These are phyloP conservation scores for Zaprionus tsacasi DNA, from an alignment of 1,140 invertebrate species.

Conservation along the genomic window DNA sequence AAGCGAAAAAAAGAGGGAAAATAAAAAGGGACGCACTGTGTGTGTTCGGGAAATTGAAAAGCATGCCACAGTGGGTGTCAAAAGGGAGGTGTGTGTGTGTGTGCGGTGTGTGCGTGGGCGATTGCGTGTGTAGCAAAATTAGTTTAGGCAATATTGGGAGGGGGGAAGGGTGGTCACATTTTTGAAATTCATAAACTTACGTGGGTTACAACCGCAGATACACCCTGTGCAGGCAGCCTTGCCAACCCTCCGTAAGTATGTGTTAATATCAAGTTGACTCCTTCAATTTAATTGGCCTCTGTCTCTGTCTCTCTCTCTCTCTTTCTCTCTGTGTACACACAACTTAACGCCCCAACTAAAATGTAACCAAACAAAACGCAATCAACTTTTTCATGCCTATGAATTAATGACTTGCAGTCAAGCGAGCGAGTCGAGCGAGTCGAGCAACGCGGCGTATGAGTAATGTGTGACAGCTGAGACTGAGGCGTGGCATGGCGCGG, in stretches of 20 bases:
- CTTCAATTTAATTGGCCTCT: conserved; percentile 46
- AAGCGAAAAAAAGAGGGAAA: conserved; percentile 15
- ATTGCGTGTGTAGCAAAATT: conserved; percentile 61
- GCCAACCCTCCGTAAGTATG: conserved; percentile 33
- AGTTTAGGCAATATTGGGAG: conserved; percentile 56
- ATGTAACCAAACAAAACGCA: conserved; percentile 56
- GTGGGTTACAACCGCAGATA: conserved; percentile 23
- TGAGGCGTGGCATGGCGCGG: too few species aligned
- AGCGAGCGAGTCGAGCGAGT: conserved; percentile 3
- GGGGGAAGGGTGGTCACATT: conserved; percentile 45
- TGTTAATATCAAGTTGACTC: conserved; percentile 51
- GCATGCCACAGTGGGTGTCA: conserved; percentile 8
- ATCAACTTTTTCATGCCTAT: conserved; percentile 76
- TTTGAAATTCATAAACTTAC: conserved; percentile 78
- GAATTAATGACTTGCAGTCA: conserved; percentile 67
- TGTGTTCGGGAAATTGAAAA: conserved; percentile 48
- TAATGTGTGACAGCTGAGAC: conserved; percentile 14
- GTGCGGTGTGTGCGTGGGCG: conserved; percentile 20
- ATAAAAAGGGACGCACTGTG: conserved; percentile 17
- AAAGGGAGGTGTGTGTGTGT: conserved; percentile 20
- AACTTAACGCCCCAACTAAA: conserved; percentile 27
- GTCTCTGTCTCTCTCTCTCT: neutral
- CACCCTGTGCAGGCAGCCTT: neutral
- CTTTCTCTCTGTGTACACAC: conserved; percentile 26
- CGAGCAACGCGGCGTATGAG: conserved; percentile 27